A percentile compares a stretch with the other conserved stretches of the same genome.
Evolutionary conservation across 2,888 invertebrate genomes (phyloP).

Genomic region (Aleiodes alternator): DNA sequence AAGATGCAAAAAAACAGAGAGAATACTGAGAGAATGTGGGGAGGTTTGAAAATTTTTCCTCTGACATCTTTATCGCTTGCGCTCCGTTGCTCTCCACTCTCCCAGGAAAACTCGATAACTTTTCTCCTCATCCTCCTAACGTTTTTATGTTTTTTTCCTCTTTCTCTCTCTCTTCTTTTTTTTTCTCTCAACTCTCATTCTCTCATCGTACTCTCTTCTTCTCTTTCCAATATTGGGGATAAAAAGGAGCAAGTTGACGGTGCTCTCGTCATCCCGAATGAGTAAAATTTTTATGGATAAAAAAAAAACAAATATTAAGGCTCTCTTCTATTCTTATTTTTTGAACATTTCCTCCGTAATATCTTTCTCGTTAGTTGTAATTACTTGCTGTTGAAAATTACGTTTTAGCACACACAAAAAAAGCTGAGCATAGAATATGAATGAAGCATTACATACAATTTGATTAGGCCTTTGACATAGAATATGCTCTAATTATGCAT

Average conservation of each 20-base stretch:
- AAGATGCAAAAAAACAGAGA: neutral
- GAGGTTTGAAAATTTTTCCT: conserved; percentile 38
- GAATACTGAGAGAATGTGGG: conserved; percentile 11
- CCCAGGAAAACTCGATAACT: conserved; percentile 47
- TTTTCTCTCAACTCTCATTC: neutral
- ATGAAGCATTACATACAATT: too few species aligned
- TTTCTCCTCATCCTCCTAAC: conserved; percentile 38
- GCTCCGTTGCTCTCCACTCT: conserved; percentile 39
- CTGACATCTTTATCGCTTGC: conserved; percentile 42
- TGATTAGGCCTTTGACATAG: too few species aligned
- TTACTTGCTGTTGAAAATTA: too few species aligned
- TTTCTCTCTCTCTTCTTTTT: neutral
- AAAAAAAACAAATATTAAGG: neutral
- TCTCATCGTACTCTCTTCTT: neutral
- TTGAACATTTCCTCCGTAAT: too few species aligned
- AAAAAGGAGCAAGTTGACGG: conserved; percentile 7
- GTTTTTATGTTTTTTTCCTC: conserved; percentile 34
- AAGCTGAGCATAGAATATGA: too few species aligned
- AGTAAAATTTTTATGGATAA: conserved; percentile 12
- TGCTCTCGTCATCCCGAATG: conserved; percentile 9
- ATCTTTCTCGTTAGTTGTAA: too few species aligned
- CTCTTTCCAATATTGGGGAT: conserved; percentile 19
- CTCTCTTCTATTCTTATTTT: neutral
- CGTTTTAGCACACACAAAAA: too few species aligned
- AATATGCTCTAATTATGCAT: too few species aligned